phyloP scores from a whole-genome alignment of 2,797 vertebrate species.

The Syndactyla subalaris region DNA sequence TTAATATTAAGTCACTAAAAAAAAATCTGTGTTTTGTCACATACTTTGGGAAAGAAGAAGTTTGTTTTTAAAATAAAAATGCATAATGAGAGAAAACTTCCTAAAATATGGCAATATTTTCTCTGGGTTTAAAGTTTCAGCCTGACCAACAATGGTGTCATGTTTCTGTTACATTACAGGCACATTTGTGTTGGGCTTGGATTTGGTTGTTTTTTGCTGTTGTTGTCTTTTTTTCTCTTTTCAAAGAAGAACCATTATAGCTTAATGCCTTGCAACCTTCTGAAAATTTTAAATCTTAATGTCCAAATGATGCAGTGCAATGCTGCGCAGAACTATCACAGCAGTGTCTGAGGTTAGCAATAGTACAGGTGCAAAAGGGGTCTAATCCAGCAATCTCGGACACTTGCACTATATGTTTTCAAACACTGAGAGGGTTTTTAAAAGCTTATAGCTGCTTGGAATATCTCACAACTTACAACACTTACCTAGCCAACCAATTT shows the following conservation, averaged over 20 bases:
- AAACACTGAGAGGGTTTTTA: background rate
- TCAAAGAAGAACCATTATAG: background rate
- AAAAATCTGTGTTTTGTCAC: constrained; percentile 16
- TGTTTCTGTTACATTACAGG: background rate
- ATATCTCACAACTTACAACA: background rate
- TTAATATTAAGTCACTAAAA: background rate
- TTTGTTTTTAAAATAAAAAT: constrained; percentile 1
- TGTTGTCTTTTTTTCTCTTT: background rate
- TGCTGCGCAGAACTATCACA: background rate
- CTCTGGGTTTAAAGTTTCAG: constrained; percentile 1
- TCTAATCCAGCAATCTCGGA: background rate
- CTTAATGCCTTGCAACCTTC: background rate
- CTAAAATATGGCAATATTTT: background rate
- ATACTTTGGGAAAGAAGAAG: background rate
- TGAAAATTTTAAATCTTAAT: background rate
- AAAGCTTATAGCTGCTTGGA: background rate
- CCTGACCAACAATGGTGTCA: background rate
- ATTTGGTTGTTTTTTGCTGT: background rate
- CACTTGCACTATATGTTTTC: background rate
- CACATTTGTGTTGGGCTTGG: background rate
- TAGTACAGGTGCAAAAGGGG: background rate
- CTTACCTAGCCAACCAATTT: background rate
- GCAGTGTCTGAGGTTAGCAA: background rate
- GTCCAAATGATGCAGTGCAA: background rate
- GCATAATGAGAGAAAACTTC: background rate